phyloP scores from a whole-genome alignment of 2,113 vertebrate species.

The Cynopterus brachyotis region DNA sequence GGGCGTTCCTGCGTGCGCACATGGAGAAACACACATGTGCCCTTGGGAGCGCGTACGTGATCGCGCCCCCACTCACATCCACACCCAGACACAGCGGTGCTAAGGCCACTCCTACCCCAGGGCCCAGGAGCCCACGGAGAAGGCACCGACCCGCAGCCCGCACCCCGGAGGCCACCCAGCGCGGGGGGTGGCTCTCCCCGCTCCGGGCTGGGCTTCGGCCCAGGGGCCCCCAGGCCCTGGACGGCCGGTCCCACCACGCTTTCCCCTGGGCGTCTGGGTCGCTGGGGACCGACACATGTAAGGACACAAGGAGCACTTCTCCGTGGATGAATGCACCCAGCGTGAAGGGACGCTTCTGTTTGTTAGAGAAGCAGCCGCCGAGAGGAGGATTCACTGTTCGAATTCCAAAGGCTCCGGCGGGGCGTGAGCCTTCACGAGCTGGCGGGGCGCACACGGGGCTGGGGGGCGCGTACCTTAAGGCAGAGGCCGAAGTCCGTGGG shows the following conservation, averaged over 20 bases:
- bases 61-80: background rate
- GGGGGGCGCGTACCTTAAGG: constrained; percentile 89
- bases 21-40: too few relatives aligned
- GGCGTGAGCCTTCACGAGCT: rapidly evolving
- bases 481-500: constrained; percentile 96
- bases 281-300: rapidly evolving
- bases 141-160: background rate
- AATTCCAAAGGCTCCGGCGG: rapidly evolving
- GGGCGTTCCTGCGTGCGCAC: rapidly evolving
- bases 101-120: background rate
- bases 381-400: rapidly evolving
- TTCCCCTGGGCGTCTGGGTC: background rate
- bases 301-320: background rate
- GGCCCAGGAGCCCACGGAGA: background rate
- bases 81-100: background rate
- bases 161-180: too few relatives aligned
- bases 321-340: background rate
- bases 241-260: rapidly evolving
- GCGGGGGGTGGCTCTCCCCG: background rate
- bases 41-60: background rate
- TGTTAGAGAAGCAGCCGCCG: background rate
- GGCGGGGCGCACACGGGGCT: rapidly evolving
- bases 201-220: too few relatives aligned
- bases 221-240: rapidly evolving
- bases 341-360: background rate